phyloP scores from a whole-genome alignment of 2,797 vertebrate species.

The Dipus sagitta region DNA sequence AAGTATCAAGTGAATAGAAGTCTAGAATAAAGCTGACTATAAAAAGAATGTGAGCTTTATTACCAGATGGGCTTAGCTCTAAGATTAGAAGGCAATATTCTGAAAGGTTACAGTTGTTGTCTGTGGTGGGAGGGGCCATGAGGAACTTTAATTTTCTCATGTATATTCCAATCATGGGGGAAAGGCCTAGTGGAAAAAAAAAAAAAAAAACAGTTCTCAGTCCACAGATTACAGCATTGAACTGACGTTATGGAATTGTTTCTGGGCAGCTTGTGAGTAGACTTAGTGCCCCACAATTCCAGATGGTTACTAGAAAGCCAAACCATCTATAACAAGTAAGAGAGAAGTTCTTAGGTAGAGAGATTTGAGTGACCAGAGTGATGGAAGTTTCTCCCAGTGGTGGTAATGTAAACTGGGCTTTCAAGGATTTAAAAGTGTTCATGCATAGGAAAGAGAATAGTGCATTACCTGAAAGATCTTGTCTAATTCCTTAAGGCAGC shows the following conservation, averaged over 20 bases:
- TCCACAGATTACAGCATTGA: not conserved
- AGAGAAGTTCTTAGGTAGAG: rapidly evolving
- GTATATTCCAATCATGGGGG: not conserved
- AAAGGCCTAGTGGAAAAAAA: not conserved
- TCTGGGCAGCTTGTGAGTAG: no score
- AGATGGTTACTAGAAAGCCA: not conserved
- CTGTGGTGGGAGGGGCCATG: not conserved
- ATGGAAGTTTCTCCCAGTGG: rapidly evolving
- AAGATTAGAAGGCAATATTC: not conserved
- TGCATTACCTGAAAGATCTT: not conserved
- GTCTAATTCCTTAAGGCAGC: not conserved
- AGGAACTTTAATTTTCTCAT: not conserved
- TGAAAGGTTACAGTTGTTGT: slow-evolving; percentile 19
- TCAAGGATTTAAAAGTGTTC: not conserved
- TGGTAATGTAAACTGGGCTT: no score
- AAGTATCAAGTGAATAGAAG: not conserved
- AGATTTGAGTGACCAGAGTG: rapidly evolving
- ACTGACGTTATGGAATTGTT: no score
- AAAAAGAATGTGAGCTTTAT: not conserved
- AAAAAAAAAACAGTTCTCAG: not conserved
- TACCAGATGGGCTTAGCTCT: not conserved
- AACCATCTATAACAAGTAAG: rapidly evolving
- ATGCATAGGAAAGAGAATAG: not conserved
- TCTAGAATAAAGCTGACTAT: slow-evolving; percentile 10
- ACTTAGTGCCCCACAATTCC: rapidly evolving